phyloP scores from a whole-genome alignment of 2,113 vertebrate species.

The Heliornis fulica region DNA sequence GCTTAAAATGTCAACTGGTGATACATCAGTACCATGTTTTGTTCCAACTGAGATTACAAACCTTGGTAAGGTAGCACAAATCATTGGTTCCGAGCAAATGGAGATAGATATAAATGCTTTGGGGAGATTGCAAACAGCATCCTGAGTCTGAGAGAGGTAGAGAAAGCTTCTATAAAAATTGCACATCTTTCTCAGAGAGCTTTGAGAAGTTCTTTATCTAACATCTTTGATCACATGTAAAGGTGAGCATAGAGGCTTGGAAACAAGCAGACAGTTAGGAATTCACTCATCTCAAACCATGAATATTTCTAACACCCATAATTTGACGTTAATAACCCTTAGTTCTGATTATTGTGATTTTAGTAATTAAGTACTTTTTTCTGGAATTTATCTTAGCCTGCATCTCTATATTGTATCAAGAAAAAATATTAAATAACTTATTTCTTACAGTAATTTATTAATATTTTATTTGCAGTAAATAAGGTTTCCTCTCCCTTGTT shows the following conservation, averaged over 20 bases:
- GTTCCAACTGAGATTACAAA: neutral
- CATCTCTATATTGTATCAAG: neutral
- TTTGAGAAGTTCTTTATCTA: neutral
- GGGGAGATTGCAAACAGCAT: neutral
- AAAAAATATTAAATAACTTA: neutral
- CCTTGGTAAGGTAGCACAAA: neutral
- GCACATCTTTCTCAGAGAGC: neutral
- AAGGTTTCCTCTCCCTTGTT: neutral
- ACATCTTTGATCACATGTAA: neutral
- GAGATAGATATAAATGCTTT: neutral
- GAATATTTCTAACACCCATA: neutral
- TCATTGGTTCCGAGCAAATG: neutral
- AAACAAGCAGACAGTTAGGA: neutral
- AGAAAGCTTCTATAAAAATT: neutral
- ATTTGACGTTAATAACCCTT: neutral
- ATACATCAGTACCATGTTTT: neutral
- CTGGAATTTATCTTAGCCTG: neutral
- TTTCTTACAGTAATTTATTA: neutral
- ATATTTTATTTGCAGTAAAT: neutral
- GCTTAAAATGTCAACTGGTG: neutral
- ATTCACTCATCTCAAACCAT: neutral
- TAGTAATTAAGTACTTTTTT: neutral
- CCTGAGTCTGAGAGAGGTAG: neutral
- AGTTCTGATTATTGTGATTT: neutral
- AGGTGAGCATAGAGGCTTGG: neutral